A percentile compares a stretch with the other conserved stretches of the same genome.
Conservation (phyloP, 2,113 vertebrate species). For the Ardeotis arabs region DNA sequence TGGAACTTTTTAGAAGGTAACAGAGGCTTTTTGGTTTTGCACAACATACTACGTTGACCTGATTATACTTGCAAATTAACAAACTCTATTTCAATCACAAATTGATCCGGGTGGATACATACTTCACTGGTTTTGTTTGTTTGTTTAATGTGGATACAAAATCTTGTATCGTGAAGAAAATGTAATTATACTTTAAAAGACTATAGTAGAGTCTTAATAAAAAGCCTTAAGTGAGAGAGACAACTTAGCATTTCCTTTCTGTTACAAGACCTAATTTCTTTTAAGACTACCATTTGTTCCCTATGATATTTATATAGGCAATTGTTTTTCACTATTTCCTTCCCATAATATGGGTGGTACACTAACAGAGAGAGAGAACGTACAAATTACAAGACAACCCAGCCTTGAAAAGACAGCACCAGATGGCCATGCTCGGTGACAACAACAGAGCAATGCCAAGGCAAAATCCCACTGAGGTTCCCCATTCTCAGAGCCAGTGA, state of each 20-base stretch:
- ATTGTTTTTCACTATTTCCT: not conserved
- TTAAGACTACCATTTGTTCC: not conserved
- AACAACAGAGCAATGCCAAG: constrained; percentile 18
- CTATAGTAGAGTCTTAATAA: not conserved
- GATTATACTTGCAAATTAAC: not conserved
- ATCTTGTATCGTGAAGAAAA: not conserved
- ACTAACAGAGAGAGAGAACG: constrained; percentile 30
- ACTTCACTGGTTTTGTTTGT: not conserved
- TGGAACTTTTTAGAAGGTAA: not conserved
- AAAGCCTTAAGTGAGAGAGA: not conserved
- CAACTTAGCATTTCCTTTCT: not conserved
- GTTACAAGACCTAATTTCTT: not conserved
- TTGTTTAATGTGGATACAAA: not conserved
- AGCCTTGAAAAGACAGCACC: constrained; percentile 66
- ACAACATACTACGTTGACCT: not conserved
- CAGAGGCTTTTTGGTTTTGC: not conserved
- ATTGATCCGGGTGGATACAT: not conserved
- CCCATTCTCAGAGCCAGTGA: not conserved
- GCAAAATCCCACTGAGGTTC: not conserved
- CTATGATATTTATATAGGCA: not conserved
- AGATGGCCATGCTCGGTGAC: constrained; percentile 58
- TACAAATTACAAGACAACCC: constrained; percentile 53
- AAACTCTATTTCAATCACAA: not conserved
- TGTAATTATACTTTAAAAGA: not conserved
- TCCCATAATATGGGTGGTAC: not conserved